Evolutionary conservation across 2,888 invertebrate genomes (phyloP).

Genomic region (Conops quadrifasciatus): DNA sequence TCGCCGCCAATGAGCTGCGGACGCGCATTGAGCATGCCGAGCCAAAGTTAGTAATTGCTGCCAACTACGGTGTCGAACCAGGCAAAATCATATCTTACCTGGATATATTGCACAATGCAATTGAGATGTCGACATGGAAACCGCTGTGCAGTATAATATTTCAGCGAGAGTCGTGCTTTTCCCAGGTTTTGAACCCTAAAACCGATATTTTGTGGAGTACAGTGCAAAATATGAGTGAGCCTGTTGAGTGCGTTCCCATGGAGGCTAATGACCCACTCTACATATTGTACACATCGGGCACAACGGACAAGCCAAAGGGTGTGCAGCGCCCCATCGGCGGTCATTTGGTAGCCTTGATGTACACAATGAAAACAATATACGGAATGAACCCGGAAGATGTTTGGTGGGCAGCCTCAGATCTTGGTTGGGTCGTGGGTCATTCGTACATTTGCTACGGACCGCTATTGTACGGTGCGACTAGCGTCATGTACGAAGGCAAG

Average conservation of each 20-base stretch:
- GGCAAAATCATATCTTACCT: constrained; percentile 74
- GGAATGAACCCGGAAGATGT: constrained; percentile 82
- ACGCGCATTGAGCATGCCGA: constrained; percentile 87
- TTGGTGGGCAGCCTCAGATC: constrained; percentile 83
- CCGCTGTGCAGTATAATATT: constrained; percentile 84
- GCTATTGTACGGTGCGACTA: constrained; percentile 79
- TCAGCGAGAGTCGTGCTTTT: constrained; percentile 76
- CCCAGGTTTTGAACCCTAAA: constrained; percentile 70
- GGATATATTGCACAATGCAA: constrained; percentile 69
- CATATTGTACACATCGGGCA: constrained; percentile 91
- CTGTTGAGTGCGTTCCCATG: constrained; percentile 83
- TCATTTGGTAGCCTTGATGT: constrained; percentile 84
- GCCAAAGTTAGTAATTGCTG: constrained; percentile 88
- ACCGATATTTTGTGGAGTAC: constrained; percentile 83
- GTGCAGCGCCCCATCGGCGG: constrained; percentile 88
- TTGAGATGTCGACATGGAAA: constrained; percentile 76
- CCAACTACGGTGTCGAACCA: constrained; percentile 92
- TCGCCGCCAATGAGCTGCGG: constrained; percentile 87
- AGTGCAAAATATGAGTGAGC: constrained; percentile 71
- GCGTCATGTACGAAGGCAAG: constrained; percentile 90
- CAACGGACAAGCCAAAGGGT: constrained; percentile 79
- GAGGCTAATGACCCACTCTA: constrained; percentile 91
- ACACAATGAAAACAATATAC: constrained; percentile 85
- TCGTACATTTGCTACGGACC: constrained; percentile 95
- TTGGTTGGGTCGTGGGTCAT: constrained; percentile 93